Base-by-base conservation (phyloP, 2,888 invertebrate genomes). In the Drosophila macrothrix region DNA sequence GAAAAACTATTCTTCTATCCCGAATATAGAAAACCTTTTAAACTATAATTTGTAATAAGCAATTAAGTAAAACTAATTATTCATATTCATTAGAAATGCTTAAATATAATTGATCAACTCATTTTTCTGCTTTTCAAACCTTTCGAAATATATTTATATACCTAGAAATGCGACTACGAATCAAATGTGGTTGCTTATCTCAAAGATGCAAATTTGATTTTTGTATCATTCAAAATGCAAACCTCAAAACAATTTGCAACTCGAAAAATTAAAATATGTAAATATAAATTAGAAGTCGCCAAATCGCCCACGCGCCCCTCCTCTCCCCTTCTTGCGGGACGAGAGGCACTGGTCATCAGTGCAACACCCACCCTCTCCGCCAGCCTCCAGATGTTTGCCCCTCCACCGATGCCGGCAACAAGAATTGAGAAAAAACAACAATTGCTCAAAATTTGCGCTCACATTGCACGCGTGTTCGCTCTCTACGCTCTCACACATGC, bases 401-500 rank as follows among this genome's bases (percentile, higher is more conserved):
- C 56, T 14, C 16, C 50, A 55, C 12, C 35, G 39, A 25, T 46
- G 67, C 78, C 78, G 81, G 64, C 72, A 77, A 71, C 59, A 76
- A 77, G 50, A 70, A 52, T 31, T 35, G 73, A 73, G 73, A 53
- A 46, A 64, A 73, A 78, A 74, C 72, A 73, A 67, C 67, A 69
- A 69, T 33, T 82, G 68, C 79, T 82, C 67, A 82, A 64, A n/a
- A 74, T 79, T 75, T 83, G 46, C 63, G 62, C 73, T 69, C 86
- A 56, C 56, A 65, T 31, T 66, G 64, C 59, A 64, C 22, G 39
- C 55, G 43, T 49, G 56, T 50, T 70, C 41, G 37, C 65, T 69
- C 71, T 80, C 81, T 16, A 31, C 49, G 60, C 66, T 54, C 50
- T 31, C 66, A 71, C 78, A 73, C 46, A 71, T 29, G 29, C 22